Evolutionary conservation across 2,888 invertebrate species (phyloP), one percentile per base, ranked within the genome.

Genomic region (Mycalesis mineus): DNA sequence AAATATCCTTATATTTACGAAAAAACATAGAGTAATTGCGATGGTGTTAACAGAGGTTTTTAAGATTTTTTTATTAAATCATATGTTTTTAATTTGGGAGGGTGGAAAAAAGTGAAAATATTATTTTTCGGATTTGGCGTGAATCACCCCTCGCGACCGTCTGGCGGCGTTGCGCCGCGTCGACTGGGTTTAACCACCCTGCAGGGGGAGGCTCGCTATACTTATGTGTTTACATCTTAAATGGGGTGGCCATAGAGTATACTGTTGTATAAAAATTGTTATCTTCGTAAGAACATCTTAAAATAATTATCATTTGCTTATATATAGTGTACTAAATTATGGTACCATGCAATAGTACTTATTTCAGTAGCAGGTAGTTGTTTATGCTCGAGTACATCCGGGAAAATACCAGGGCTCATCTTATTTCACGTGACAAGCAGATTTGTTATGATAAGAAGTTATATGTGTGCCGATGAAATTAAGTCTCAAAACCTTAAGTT

Each of bases 151-250:
- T 53, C 74, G 72, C 87, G 84, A 70, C 73, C 74, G 75, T 65
- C 58, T 66, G 55, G 80, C 85, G 84, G 82, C 83, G 68, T 62
- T 64, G 61, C 68, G 83, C 86, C 87, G 88, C 82, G 75, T 66
- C 72, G 74, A 88, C 88, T 88, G 82, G 67, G 65, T 68, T 62
- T 64, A 69, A 65, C 75, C 77, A 69, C 66, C 75, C 78, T 73
- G 71, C 67, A 58, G 64, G 65, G 67, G 70, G 71, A 66, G 68
- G 69, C 69, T 71, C 52, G 29, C 40, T 85, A 86, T 87, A 87
- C 82, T 81, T 87, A 77, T 83, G 74, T 84, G 85, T 88, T 86
- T 87, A 85, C 87, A 83, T 85, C 87, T 85, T 84, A 82, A 85
- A 85, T 83, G 82, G 84, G 81, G 84, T 82, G 77, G 66, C 74